phyloP scores from a whole-genome alignment of 1,140 invertebrate genomes.

The Bombus waltoni region DNA sequence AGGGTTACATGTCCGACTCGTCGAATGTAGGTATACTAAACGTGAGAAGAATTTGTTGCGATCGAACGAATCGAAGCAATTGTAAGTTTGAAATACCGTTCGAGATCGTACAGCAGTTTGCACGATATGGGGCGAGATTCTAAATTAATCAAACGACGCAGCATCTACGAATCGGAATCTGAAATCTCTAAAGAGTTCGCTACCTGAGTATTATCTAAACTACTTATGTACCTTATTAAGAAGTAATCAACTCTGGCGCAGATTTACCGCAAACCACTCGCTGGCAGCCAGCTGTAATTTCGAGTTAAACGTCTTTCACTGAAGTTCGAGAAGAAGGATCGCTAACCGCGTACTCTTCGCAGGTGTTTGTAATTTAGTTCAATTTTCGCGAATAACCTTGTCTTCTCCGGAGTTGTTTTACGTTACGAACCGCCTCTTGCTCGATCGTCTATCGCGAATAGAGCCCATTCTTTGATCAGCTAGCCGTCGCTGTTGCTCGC shows the following conservation, averaged over 20 bases:
- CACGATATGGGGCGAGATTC: too few species aligned
- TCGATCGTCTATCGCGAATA: background rate
- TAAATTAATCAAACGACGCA: background rate
- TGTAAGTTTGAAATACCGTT: background rate
- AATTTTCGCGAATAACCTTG: too few species aligned
- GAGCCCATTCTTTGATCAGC: background rate
- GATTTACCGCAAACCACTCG: background rate
- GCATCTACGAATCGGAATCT: background rate
- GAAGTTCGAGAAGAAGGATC: background rate
- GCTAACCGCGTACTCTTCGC: background rate
- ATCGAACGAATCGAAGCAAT: background rate
- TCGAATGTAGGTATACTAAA: conserved; percentile 47
- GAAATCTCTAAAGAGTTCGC: background rate
- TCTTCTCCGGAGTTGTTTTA: too few species aligned
- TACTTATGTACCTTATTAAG: background rate
- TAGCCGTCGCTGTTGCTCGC: background rate
- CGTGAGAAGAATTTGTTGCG: background rate
- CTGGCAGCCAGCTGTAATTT: too few species aligned
- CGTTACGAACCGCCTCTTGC: too few species aligned
- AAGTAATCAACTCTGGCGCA: background rate
- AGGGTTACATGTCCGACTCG: conserved; percentile 64
- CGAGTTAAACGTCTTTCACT: too few species aligned
- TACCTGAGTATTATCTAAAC: background rate
- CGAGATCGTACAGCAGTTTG: background rate
- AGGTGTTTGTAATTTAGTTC: background rate